phyloP scores from a whole-genome alignment of 2,113 vertebrate genomes.

The Oncorhynchus gorbuscha region DNA sequence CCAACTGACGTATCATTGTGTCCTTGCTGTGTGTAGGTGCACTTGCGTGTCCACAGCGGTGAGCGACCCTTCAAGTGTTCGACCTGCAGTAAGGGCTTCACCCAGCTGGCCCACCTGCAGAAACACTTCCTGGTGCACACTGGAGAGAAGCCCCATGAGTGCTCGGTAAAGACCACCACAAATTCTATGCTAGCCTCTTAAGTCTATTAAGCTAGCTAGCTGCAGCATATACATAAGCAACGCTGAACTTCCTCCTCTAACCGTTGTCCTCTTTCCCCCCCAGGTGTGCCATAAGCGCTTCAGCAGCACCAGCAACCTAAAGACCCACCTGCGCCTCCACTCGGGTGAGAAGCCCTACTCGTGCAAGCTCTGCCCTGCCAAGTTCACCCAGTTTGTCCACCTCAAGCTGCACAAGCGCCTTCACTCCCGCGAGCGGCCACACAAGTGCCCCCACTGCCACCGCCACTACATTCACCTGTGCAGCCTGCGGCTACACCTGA shows the following conservation, averaged over 20 bases:
- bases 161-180: conserved; percentile 82
- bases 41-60: conserved; percentile 96
- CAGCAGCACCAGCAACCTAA: conserved; percentile 99
- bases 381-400: conserved; percentile 99
- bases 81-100: conserved; percentile 98
- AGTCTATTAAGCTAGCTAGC: neutral
- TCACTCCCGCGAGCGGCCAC: conserved; percentile 94
- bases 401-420: conserved; percentile 97
- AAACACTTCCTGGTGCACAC: conserved; percentile 99
- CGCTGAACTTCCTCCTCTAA: neutral
- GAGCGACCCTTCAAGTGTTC: conserved; percentile 98
- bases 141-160: conserved; percentile 97
- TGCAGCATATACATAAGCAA: conserved; percentile 13
- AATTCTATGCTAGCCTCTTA: neutral
- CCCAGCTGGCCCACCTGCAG: conserved; percentile 96
- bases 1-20: neutral
- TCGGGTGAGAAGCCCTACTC: conserved; percentile 98
- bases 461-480: conserved; percentile 97
- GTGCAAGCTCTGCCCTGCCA: conserved; percentile 97
- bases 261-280: neutral
- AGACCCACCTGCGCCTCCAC: conserved; percentile 95
- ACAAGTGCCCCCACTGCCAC: conserved; percentile 94
- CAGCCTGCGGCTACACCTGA: conserved; percentile 93
- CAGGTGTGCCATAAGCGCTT: conserved; percentile 98
- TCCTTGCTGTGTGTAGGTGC: conserved; percentile 76